Evolutionary conservation across 2,888 invertebrate species (phyloP), one percentile per base, ranked within the genome.

Genomic region (Meandrusa payeni): DNA sequence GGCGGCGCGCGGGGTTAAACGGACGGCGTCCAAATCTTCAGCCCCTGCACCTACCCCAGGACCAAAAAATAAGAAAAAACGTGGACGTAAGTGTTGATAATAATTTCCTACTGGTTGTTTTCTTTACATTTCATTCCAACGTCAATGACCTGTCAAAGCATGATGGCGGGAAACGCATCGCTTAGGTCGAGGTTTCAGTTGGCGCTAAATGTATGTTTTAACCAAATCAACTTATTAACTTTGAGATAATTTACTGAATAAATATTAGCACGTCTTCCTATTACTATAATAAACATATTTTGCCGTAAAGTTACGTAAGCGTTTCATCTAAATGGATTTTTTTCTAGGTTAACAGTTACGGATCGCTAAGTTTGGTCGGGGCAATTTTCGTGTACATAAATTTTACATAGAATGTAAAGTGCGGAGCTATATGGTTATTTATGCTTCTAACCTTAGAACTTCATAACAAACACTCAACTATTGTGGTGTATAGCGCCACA

Each of bases 71-170:
- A 88, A 88, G 78, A 88, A 87, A 67, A 88, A 88, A 74, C 85
- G 86, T 57, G 77, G 76, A 78, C 76, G 86, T 86, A 53, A 79
- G 82, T 63, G 34, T 49, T 47, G 46, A 27, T 50, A 61, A 53
- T 52, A 53, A 59, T 55, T 51, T 59, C 65, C 64, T 57, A 26
- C 62, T 67, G 66, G 71, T 82, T 86, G 82, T 85, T 85, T 85
- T 86, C 82, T 79, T 83, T 82, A 69, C 76, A 67, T 75, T 73
- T 76, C 61, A 57, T 59, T 60, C 48, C 73, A 70, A 85, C 76
- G 86, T 85, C 86, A 86, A 78, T 85, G 86, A 85, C 83, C 86
- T 86, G 83, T 85, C 86, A 86, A 81, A 77, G 59, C 60, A 67
- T 65, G 65, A 85, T 86, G 86, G 87, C 87, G 86, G 86, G 86